phyloP scores from a whole-genome alignment of 2,113 vertebrate genomes.

The Gavialis gangeticus region DNA sequence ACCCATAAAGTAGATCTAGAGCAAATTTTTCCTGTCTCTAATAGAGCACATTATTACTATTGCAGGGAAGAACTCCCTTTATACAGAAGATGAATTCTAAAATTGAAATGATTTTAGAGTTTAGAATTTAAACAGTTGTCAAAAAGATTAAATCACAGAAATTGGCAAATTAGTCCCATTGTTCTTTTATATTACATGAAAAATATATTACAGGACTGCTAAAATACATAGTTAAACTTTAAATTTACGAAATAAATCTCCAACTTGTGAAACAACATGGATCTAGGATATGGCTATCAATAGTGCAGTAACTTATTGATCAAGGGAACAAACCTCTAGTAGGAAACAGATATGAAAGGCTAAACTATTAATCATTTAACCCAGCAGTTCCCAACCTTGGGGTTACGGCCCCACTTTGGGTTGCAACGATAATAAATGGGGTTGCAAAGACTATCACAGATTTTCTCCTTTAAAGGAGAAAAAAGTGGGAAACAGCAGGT shows the following conservation, averaged over 20 bases:
- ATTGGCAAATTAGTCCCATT: not conserved
- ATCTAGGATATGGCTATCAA: not conserved
- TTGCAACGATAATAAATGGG: too few species aligned
- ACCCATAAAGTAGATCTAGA: not conserved
- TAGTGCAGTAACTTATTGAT: not conserved
- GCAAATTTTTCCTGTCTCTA: not conserved
- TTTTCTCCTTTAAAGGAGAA: too few species aligned
- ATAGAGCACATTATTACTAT: not conserved
- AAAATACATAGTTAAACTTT: not conserved
- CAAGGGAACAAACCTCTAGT: not conserved
- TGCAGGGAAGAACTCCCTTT: not conserved
- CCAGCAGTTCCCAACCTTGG: too few species aligned
- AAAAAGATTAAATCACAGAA: not conserved
- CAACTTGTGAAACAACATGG: not conserved
- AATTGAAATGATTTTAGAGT: not conserved
- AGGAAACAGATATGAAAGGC: not conserved
- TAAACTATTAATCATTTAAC: too few species aligned
- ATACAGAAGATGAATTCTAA: not conserved
- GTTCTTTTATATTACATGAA: not conserved
- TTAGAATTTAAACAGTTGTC: not conserved
- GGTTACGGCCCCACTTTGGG: too few species aligned
- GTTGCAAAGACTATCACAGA: too few species aligned
- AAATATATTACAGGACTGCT: not conserved
- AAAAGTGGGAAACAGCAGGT: too few species aligned
- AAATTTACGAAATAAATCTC: not conserved